phyloP scores from a whole-genome alignment of 2,888 invertebrate genomes.

The Platycnemis pennipes region DNA sequence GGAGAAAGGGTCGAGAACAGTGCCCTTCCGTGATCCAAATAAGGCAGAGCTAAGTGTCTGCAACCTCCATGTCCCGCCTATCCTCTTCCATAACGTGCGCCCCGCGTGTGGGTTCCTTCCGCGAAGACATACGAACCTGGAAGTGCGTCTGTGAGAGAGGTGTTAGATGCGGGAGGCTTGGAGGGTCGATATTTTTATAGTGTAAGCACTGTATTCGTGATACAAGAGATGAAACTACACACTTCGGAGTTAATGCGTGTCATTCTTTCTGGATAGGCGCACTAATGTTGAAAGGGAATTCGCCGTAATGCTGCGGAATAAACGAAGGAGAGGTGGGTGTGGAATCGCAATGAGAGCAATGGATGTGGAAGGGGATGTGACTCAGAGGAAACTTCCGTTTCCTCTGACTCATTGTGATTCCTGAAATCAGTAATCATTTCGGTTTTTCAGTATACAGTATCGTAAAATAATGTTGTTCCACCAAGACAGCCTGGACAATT shows the following conservation, averaged over 20 bases:
- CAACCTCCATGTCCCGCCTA: neutral
- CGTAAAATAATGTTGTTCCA: neutral
- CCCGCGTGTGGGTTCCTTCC: neutral
- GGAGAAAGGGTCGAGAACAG: neutral
- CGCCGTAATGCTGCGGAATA: neutral
- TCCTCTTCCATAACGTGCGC: neutral
- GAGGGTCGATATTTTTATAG: neutral
- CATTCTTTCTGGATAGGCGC: neutral
- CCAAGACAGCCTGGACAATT: neutral
- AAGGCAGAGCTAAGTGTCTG: neutral
- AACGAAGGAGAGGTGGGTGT: neutral
- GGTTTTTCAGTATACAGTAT: neutral
- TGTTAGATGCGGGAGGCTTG: neutral
- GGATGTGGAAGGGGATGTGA: neutral
- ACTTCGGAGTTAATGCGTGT: neutral
- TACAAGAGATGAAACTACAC: neutral
- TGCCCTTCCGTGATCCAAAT: constrained; percentile 36
- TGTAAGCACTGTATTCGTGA: neutral
- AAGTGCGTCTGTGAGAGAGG: neutral
- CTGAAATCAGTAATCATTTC: neutral
- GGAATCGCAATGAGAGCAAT: neutral
- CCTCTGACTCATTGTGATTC: neutral
- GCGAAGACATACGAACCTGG: neutral
- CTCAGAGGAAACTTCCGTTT: neutral
- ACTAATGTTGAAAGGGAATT: neutral